These are phyloP conservation scores for Sparus aurata DNA, from an alignment of 2,797 vertebrate species.

Conservation along the genomic window DNA sequence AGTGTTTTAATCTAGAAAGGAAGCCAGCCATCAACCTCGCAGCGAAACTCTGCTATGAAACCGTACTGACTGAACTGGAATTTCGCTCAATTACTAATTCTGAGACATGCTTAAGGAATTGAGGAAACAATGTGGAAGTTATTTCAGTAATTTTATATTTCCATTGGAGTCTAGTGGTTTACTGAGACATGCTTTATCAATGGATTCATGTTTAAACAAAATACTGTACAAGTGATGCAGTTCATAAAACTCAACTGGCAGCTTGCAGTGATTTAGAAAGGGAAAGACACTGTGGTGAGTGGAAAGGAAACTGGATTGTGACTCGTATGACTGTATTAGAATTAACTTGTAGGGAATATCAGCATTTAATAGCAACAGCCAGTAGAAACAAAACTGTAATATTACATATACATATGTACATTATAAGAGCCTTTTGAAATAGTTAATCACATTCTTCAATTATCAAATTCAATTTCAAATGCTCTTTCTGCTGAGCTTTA, in stretches of 20 bases:
- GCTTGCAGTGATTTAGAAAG: neutral
- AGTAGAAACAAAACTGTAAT: neutral
- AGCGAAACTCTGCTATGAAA: slow-evolving; percentile 67
- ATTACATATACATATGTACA: too few relatives aligned
- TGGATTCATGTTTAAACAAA: slow-evolving; percentile 15
- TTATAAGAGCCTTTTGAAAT: too few relatives aligned
- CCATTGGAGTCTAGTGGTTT: slow-evolving; percentile 11
- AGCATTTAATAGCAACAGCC: neutral
- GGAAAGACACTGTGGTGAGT: neutral
- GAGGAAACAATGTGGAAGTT: slow-evolving; percentile 58
- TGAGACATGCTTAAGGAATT: slow-evolving; percentile 73
- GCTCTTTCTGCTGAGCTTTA: too few relatives aligned
- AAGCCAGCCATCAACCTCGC: slow-evolving; percentile 21
- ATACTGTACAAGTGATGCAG: neutral
- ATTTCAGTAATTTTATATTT: slow-evolving; percentile 43
- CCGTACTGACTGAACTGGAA: slow-evolving; percentile 73
- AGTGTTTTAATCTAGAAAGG: slow-evolving; percentile 59
- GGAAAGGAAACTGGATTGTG: neutral
- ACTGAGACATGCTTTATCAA: slow-evolving; percentile 28
- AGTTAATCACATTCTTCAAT: too few relatives aligned
- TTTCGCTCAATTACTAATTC: slow-evolving; percentile 56
- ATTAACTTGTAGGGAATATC: neutral
- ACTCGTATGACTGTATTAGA: neutral
- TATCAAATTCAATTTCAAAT: too few relatives aligned
- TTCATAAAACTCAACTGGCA: neutral